Evolutionary conservation across 2,888 invertebrate genomes (phyloP), one percentile per base, ranked within the genome.

Genomic region (Dryocosmus kuriphilus): DNA sequence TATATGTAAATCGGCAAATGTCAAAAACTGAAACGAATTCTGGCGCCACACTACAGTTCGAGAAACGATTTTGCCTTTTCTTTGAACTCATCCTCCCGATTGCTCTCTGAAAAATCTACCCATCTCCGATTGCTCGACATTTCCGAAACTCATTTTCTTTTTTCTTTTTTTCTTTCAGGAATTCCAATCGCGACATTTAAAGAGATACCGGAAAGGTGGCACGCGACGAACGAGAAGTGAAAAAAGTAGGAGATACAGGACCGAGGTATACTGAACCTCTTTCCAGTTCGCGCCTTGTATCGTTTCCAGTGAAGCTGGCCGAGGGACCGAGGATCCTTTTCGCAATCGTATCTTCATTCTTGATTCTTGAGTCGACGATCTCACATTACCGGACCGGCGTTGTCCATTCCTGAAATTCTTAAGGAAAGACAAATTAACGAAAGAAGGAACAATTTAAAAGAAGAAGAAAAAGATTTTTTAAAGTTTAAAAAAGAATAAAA

Each of bases 221-320:
- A 71, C 71, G 71, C 51, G 71, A 51, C 71, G 71, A 19, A 51
- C 11, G n/a, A 30, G 71, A 71, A 71, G 71, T 71, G 71, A 46
- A 46, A 71, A 71, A 51, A 71, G 71, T 51, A 51, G 71, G 71
- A 30, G 71, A 51, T 41, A 51, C 51, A 27, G 71, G 51, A 30
- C 71, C 30, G 30, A 51, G 46, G 51, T 51, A 51, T 71, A 51
- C 71, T 71, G 51, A 71, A 30, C 46, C 46, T 71, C 71, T 30
- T 71, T 71, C 22, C 22, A 71, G 51, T 71, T 71, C 51, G 51
- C 51, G 51, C 71, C 71, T 71, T 71, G 11, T 19, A 51, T 71
- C 51, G 71, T 30, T 71, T n/a, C 14, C 27, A 71, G 51, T 71
- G 71, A 51, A 71, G 27, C 71, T 19, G 16, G 9, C 30, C 19